Evolutionary conservation across 30 jellyfish, hydroid and myxozoan species (phyloP), one percentile per base, ranked within the genome.

Genomic region (Aurelia aurita complex sp. Pacific): DNA sequence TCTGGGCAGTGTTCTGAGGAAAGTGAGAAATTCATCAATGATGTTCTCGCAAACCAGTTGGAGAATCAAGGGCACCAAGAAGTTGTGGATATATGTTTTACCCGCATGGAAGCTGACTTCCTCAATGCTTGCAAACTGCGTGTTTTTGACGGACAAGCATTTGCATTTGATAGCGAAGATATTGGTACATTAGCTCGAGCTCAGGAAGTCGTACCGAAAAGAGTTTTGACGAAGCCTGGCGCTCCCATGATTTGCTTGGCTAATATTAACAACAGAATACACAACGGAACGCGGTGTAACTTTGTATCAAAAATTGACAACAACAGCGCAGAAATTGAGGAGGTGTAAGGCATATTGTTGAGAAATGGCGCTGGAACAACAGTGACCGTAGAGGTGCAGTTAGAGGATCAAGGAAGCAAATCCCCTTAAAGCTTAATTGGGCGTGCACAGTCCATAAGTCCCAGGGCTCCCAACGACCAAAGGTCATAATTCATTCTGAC

Each of bases 181-280:
- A 66, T 43, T 17, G 76, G 76, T 17, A 43, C 36, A 46, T 35
- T 66, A 35, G 3, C 50, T 38, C 50, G 50, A 38, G 76, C 51
- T 43, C 32, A 66, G 36, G 36, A 17, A 35, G 36, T 66, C 36
- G 51, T 66, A 17, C 76, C 76, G 36, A 66, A 43, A 66, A 66
- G 36, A 66, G 32, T 66, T 17, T 66, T 13, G 11, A 66, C 35
- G 42, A 66, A 66, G 36, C 51, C 36, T 66, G 4, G 33, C 33
- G 69, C 69, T 61, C 69, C 69, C 69, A 61, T 61, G 69, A 61
- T 61, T 15, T 61, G 76, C 36, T 66, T 66, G 36, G 76, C 76
- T 66, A 66, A 66, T 46, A 66, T 66, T 43, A 15, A 15, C 36
- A 66, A 43, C 76, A 35, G 36, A 35, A 17, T 66, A 43, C 76